Evolutionary conservation across 2,113 vertebrate species (phyloP).

Genomic region (Struthidea cinerea): DNA sequence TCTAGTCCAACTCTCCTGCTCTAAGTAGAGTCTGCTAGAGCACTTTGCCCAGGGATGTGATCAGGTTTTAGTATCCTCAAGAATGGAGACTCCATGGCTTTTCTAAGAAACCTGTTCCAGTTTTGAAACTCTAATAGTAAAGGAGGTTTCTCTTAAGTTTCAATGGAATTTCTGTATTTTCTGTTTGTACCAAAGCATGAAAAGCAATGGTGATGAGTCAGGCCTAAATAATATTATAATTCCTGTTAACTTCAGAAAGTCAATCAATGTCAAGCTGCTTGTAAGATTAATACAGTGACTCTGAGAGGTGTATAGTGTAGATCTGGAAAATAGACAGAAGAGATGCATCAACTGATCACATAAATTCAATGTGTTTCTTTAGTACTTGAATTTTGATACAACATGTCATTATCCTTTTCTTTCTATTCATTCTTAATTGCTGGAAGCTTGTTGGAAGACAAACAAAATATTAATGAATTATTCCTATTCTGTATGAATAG

Average conservation of each 20-base stretch:
- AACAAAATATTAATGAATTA: conserved; percentile 50
- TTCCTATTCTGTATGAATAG: background rate
- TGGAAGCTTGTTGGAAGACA: conserved; percentile 29
- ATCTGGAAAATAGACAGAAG: background rate
- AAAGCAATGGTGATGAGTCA: background rate
- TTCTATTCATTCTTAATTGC: conserved; percentile 45
- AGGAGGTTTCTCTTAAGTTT: background rate
- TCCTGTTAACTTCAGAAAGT: background rate
- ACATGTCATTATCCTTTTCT: conserved; percentile 30
- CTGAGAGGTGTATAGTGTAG: background rate
- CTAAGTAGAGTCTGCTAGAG: background rate
- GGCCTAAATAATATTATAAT: background rate
- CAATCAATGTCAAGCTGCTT: background rate
- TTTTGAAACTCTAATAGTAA: background rate
- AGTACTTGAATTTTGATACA: conserved; percentile 10
- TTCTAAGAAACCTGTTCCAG: background rate
- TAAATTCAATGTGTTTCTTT: conserved; percentile 25
- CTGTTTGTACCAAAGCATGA: background rate
- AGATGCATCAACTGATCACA: background rate
- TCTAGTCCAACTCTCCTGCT: background rate
- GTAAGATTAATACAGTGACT: background rate
- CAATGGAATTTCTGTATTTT: background rate
- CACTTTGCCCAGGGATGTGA: background rate
- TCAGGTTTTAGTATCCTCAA: background rate
- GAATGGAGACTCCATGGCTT: background rate